Base-by-base conservation (phyloP, 2,797 vertebrate genomes). In the Diglossa cyanea region DNA sequence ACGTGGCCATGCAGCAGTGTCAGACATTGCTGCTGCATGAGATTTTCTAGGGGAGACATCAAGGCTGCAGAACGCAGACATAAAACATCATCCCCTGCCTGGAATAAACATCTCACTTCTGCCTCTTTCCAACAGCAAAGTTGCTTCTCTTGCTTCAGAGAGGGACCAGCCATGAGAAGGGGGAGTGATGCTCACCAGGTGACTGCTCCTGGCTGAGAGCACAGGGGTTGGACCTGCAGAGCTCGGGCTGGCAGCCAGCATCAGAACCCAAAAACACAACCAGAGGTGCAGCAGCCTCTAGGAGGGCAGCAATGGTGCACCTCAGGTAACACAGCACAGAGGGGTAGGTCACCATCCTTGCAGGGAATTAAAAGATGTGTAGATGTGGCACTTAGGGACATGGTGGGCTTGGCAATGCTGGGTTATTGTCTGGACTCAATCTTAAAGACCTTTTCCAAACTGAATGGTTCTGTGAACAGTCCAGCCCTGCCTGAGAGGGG, bases 1-100 rank as follows among this genome's bases (percentile, higher is more conserved):
- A 42, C 0, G 4, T 0, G 15, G 30, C 31, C 45, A 42, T 0
- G 17, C 2, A 9, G 76, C 42, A 86, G 35, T 1, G 9, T 26
- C 6, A 54, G 24, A 58, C n/a, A 30, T 16, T 26, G 40, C 44
- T 85, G n/a, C 44, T 45, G 1, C 15, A 7, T 28, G 44, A 58
- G 51, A 44, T 82, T 82, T 86, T 57, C 58, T 13, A 26, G 18
- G 17, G 20, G 14, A 65, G 60, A 48, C 15, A 81, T 45, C 44
- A 68, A n/a, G 47, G n/a, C 54, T 87, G 14, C 24, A 65, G 76
- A 26, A 72, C 24, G 40, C 20, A 75, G 37, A 65, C 7, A 4
- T 5, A 44, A 58, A 31, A 60, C 31, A 17, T 9, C 71, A 53
- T 71, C 16, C 25, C 24, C 19, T 45, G 19, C 47, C 62, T 55